Evolutionary conservation across 1,140 invertebrate genomes (phyloP).

Genomic region (Drosophila sucinea): DNA sequence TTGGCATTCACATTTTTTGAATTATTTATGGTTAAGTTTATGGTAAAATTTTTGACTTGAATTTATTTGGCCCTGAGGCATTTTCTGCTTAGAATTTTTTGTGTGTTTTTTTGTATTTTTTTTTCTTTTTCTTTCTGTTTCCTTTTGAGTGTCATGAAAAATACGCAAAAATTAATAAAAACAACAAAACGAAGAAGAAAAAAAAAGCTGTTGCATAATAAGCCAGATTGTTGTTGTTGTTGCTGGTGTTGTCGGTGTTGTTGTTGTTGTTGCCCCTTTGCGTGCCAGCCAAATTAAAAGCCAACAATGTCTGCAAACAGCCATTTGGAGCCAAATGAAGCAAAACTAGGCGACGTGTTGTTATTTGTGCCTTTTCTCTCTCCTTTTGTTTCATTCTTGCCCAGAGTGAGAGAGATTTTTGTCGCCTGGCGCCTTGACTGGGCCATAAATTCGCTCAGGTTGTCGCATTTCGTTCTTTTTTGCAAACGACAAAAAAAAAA

Average conservation of each 20-base stretch:
- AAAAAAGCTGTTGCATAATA: constrained; percentile 58
- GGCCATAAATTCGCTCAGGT: constrained; percentile 75
- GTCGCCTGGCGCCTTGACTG: constrained; percentile 64
- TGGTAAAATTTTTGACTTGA: constrained; percentile 76
- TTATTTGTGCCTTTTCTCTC: constrained; percentile 63
- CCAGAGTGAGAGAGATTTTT: constrained; percentile 64
- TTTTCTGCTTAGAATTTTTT: constrained; percentile 45
- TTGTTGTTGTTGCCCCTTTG: constrained; percentile 54
- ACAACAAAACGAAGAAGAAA: constrained; percentile 23
- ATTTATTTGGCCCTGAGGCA: constrained; percentile 66
- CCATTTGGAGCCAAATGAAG: constrained; percentile 59
- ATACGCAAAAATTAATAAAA: constrained; percentile 79
- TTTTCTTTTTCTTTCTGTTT: constrained; percentile 14
- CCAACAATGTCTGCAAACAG: constrained; percentile 75
- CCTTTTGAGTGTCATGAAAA: constrained; percentile 54
- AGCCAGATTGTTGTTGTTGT: constrained; percentile 54
- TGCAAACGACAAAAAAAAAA: neutral
- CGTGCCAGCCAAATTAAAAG: constrained; percentile 76
- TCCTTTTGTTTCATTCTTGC: constrained; percentile 2
- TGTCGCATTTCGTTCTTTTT: constrained; percentile 54
- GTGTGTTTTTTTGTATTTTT: constrained; percentile 9
- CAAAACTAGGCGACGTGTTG: constrained; percentile 75
- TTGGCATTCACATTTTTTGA: constrained; percentile 62
- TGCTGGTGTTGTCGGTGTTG: constrained; percentile 17
- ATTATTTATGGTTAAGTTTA: constrained; percentile 81